Percentiles rank a stretch among this genome's conserved stretches.
phyloP scores from a whole-genome alignment of 2,113 vertebrate species.

The Xiphophorus maculatus region DNA sequence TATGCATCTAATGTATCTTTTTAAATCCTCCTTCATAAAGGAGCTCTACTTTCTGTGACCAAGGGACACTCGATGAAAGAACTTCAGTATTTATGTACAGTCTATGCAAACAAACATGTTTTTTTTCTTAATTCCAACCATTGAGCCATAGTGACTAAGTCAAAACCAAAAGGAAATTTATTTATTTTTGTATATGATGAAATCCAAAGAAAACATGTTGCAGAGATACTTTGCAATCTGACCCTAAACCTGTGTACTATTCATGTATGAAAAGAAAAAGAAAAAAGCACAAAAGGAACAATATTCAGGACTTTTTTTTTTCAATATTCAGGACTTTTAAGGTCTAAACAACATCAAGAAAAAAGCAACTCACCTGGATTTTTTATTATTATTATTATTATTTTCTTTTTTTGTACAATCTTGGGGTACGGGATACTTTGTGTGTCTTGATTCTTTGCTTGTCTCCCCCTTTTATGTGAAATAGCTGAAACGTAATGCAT shows the following conservation, averaged over 20 bases:
- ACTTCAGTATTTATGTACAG: slow-evolving; percentile 79
- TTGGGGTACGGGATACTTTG: slow-evolving; percentile 73
- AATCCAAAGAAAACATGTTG: slow-evolving; percentile 75
- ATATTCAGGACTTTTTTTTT: slow-evolving; percentile 74
- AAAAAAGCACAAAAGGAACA: slow-evolving; percentile 77
- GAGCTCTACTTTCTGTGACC: slow-evolving; percentile 72
- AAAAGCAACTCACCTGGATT: slow-evolving; percentile 73
- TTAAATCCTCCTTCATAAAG: slow-evolving; percentile 62
- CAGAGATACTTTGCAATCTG: slow-evolving; percentile 69
- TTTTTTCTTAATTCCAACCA: slow-evolving; percentile 58
- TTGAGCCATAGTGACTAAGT: slow-evolving; percentile 78
- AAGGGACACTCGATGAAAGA: slow-evolving; percentile 68
- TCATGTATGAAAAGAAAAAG: slow-evolving; percentile 64
- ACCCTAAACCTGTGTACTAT: slow-evolving; percentile 78
- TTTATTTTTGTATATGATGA: slow-evolving; percentile 76
- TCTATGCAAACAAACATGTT: slow-evolving; percentile 62
- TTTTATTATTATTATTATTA: slow-evolving; percentile 18
- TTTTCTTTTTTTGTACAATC: slow-evolving; percentile 25
- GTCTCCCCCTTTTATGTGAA: slow-evolving; percentile 44
- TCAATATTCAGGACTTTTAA: slow-evolving; percentile 61
- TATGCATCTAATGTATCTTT: slow-evolving; percentile 72
- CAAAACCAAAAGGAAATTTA: slow-evolving; percentile 76
- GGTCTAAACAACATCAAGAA: slow-evolving; percentile 37
- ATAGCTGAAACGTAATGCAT: slow-evolving; percentile 44
- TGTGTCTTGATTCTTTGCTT: slow-evolving; percentile 62